Evolutionary conservation across 2,113 vertebrate genomes (phyloP).

Genomic region (Herpetotheres cachinnans): DNA sequence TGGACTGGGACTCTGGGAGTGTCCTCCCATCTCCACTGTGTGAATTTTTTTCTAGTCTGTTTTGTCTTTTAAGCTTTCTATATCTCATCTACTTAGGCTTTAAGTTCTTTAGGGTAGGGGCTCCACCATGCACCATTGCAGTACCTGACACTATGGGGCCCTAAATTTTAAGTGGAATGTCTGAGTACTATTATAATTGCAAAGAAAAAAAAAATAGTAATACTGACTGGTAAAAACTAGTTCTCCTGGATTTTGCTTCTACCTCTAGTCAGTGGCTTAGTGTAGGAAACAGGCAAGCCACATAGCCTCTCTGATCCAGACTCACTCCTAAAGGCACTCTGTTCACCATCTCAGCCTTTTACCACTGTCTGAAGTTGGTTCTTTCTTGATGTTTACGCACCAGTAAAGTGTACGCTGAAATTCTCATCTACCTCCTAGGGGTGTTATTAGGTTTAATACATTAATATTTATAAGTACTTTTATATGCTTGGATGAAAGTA

Average conservation of each 20-base stretch:
- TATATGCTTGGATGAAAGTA: slow-evolving; percentile 2
- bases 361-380: background rate
- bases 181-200: background rate
- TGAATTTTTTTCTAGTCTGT: background rate
- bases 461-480: slow-evolving; percentile 30
- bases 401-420: background rate
- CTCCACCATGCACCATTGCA: background rate
- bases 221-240: background rate
- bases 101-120: background rate
- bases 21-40: background rate
- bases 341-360: background rate
- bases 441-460: slow-evolving; percentile 28
- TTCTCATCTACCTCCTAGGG: background rate
- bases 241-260: background rate
- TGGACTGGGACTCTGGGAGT: background rate
- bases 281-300: background rate
- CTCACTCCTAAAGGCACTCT: background rate
- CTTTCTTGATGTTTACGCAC: background rate
- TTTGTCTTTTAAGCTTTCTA: background rate
- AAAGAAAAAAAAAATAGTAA: background rate
- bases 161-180: background rate
- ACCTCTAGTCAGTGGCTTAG: background rate
- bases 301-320: background rate
- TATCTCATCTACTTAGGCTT: background rate
- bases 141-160: background rate